Conservation (phyloP, 2,888 invertebrate genomes). For the Sarcophaga subvicina region DNA sequence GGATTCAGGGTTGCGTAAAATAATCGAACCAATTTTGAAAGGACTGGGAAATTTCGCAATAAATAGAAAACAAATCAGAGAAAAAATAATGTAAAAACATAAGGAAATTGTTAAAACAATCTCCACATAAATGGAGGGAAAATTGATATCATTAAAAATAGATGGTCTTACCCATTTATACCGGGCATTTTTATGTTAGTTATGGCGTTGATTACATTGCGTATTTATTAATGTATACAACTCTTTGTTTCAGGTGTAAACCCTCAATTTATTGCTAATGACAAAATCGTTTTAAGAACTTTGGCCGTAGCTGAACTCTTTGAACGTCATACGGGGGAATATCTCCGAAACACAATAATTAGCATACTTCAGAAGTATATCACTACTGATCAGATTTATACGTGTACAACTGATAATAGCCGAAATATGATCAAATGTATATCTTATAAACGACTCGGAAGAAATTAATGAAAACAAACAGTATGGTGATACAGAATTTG, state of each 20-base stretch:
- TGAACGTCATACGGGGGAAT: not conserved
- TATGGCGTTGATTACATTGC: not conserved
- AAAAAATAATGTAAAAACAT: not conserved
- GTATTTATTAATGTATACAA: not conserved
- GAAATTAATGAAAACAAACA: not conserved
- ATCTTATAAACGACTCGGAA: not conserved
- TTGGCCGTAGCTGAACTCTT: not conserved
- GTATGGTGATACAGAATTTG: not conserved
- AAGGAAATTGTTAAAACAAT: not conserved
- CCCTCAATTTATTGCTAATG: slow-evolving; percentile 8
- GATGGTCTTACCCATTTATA: slow-evolving; percentile 20
- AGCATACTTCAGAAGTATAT: slow-evolving; percentile 11
- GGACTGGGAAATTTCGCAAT: slow-evolving; percentile 7
- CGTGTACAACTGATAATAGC: slow-evolving; percentile 14
- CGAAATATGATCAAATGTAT: slow-evolving; percentile 21
- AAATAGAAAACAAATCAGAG: not conserved
- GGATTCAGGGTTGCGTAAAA: too few relatives aligned
- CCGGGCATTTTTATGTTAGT: not conserved
- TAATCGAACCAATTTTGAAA: not conserved
- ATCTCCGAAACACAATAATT: slow-evolving; percentile 10
- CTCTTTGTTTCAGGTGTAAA: slow-evolving; percentile 9
- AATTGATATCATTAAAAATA: slow-evolving; percentile 16
- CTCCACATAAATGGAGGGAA: slow-evolving; percentile 1
- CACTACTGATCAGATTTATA: slow-evolving; percentile 11
- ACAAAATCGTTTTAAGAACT: slow-evolving; percentile 13